These are phyloP conservation scores for Podocnemis expansa DNA, from an alignment of 2,113 vertebrate genomes.

Conservation along the genomic window DNA sequence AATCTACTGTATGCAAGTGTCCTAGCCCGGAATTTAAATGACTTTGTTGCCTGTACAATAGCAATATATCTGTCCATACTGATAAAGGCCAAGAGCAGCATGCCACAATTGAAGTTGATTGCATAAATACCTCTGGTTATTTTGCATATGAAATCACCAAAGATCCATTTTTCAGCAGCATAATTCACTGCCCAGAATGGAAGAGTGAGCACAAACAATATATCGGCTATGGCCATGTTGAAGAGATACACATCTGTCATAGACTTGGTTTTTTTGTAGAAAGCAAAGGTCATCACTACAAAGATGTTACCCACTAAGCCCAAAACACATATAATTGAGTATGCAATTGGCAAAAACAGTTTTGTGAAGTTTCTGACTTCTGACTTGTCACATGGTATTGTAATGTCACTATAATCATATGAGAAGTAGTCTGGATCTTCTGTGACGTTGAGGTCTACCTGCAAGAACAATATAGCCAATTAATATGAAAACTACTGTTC, in stretches of 20 bases:
- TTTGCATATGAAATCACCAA: slow-evolving; percentile 84
- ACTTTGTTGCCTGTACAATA: slow-evolving; percentile 89
- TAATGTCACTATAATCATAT: neutral
- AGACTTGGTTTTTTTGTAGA: slow-evolving; percentile 86
- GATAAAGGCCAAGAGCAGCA: slow-evolving; percentile 89
- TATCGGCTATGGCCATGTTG: slow-evolving; percentile 91
- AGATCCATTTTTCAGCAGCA: slow-evolving; percentile 75
- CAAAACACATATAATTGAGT: slow-evolving; percentile 83
- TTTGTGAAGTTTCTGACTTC: slow-evolving; percentile 73
- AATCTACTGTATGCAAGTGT: slow-evolving; percentile 70
- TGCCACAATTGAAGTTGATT: slow-evolving; percentile 91
- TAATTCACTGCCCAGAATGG: slow-evolving; percentile 87
- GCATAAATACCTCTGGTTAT: slow-evolving; percentile 85
- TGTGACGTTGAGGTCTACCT: neutral
- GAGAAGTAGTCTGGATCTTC: neutral
- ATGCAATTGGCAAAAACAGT: slow-evolving; percentile 71
- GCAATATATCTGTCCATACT: slow-evolving; percentile 91
- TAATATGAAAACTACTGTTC: neutral
- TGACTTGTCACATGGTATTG: slow-evolving; percentile 6
- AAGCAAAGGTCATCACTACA: slow-evolving; percentile 88
- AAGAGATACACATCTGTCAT: slow-evolving; percentile 93
- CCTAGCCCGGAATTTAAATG: slow-evolving; percentile 82
- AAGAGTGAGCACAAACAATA: slow-evolving; percentile 87
- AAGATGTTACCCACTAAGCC: slow-evolving; percentile 89
- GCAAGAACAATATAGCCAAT: neutral